Percentiles rank a stretch among this genome's conserved stretches.
These are phyloP conservation scores for Elephas maximus DNA, from an alignment of 2,113 vertebrate genomes.

Conservation along the genomic window DNA sequence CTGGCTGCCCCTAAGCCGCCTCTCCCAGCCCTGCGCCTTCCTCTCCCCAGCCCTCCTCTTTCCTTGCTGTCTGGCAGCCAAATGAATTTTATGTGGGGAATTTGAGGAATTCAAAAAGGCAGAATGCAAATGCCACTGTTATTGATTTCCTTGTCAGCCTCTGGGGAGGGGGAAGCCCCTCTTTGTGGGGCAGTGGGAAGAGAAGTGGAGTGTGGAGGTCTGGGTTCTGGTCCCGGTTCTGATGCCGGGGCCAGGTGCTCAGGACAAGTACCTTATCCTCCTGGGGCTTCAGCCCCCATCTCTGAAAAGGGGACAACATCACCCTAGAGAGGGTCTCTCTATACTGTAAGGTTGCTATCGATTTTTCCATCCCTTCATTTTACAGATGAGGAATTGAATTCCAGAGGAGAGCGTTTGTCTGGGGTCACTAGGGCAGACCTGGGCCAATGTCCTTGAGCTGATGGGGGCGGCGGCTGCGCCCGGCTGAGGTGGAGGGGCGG, in stretches of 20 bases:
- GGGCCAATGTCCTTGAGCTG: background rate
- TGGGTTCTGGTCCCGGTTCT: background rate
- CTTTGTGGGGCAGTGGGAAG: background rate
- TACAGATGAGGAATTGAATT: background rate
- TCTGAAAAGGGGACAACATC: background rate
- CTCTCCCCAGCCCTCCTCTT: conserved; percentile 29
- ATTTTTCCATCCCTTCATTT: background rate
- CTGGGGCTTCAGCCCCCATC: background rate
- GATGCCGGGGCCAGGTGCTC: background rate
- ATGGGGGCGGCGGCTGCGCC: background rate
- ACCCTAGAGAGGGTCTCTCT: background rate
- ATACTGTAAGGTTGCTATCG: background rate
- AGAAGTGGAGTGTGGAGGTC: background rate
- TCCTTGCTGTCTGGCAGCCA: conserved; percentile 64
- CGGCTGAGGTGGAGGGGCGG: background rate
- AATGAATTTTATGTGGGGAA: conserved; percentile 67
- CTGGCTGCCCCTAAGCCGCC: conserved; percentile 31
- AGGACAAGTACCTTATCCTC: background rate
- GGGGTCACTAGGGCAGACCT: background rate
- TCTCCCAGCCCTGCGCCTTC: background rate
- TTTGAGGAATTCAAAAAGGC: conserved; percentile 70
- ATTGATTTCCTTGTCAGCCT: background rate
- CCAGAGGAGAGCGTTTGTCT: background rate
- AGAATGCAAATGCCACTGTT: conserved; percentile 62
- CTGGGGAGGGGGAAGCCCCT: background rate